A percentile compares a stretch with the other conserved stretches of the same genome.
Conservation (phyloP, 2,888 invertebrate species). For the Scaptomyza cyrtandrae region DNA sequence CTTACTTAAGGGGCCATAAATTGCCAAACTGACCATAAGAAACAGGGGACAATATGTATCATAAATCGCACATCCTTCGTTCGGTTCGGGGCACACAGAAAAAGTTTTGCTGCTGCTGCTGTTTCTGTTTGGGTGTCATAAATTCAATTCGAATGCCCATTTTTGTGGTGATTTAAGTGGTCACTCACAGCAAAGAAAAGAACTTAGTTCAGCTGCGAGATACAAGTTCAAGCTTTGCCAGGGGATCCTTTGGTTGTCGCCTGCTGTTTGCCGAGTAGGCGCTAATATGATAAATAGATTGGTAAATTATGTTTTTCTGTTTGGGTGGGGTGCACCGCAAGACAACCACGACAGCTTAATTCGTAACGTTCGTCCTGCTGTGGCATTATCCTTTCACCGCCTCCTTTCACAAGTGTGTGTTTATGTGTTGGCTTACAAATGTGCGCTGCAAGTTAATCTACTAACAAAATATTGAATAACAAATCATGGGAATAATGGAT, state of each 20-base stretch:
- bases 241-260: conserved; percentile 16
- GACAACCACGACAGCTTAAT: conserved; percentile 62
- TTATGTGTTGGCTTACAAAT: conserved; percentile 63
- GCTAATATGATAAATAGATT: conserved; percentile 80
- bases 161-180: conserved; percentile 79
- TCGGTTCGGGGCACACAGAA: conserved; percentile 22
- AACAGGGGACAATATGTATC: conserved; percentile 44
- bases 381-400: conserved; percentile 63
- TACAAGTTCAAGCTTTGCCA: too few species aligned
- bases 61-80: conserved; percentile 67
- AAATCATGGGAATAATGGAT: conserved; percentile 82
- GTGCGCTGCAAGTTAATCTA: conserved; percentile 81
- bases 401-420: neutral
- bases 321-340: conserved; percentile 20
- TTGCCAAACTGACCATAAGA: conserved; percentile 65
- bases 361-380: conserved; percentile 44
- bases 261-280: conserved; percentile 58
- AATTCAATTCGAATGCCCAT: conserved; percentile 79
- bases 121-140: conserved; percentile 61
- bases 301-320: conserved; percentile 73
- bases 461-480: conserved; percentile 83
- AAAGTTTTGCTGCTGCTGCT: conserved; percentile 36
- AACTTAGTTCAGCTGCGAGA: neutral
- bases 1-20: conserved; percentile 73
- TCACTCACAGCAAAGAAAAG: conserved; percentile 55